Percentiles rank a stretch among this genome's conserved stretches.
These are phyloP conservation scores for Sminthurides aquaticus DNA, from an alignment of 2,888 invertebrate genomes.

Conservation along the genomic window DNA sequence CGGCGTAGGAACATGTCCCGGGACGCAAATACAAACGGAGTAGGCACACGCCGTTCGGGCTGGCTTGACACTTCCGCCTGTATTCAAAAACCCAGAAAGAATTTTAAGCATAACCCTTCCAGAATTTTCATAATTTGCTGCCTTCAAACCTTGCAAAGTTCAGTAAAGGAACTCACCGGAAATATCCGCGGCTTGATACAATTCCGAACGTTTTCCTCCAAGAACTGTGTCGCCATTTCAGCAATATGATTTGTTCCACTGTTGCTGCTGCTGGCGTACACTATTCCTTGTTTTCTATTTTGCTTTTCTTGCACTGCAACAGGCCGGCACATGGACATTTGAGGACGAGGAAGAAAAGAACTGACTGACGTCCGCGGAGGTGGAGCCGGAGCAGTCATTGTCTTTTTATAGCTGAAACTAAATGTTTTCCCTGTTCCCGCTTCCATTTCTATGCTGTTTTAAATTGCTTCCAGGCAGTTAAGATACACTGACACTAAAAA, in stretches of 20 bases:
- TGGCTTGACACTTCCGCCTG: background rate
- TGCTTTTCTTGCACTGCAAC: background rate
- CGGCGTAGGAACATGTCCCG: background rate
- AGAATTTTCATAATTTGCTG: too few species aligned
- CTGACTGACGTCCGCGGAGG: background rate
- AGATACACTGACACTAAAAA: too few species aligned
- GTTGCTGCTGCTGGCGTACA: conserved; percentile 7
- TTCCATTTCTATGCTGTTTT: background rate
- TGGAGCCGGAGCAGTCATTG: background rate
- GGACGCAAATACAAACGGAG: background rate
- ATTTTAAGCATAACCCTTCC: too few species aligned
- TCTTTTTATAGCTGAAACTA: background rate
- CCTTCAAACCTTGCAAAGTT: too few species aligned
- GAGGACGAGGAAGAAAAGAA: background rate
- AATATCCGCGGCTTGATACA: conserved; percentile 43
- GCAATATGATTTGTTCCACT: conserved; percentile 13
- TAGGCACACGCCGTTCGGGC: background rate
- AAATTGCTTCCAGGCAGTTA: background rate
- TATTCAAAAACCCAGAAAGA: background rate
- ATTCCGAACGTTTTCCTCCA: conserved; percentile 41
- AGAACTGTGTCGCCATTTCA: conserved; percentile 38
- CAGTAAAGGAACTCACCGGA: conserved; percentile 41
- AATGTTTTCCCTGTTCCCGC: background rate
- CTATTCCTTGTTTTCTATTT: background rate
- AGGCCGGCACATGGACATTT: background rate